Evolutionary conservation across 2,888 invertebrate genomes (phyloP).

Genomic region (Encarsia formosa): DNA sequence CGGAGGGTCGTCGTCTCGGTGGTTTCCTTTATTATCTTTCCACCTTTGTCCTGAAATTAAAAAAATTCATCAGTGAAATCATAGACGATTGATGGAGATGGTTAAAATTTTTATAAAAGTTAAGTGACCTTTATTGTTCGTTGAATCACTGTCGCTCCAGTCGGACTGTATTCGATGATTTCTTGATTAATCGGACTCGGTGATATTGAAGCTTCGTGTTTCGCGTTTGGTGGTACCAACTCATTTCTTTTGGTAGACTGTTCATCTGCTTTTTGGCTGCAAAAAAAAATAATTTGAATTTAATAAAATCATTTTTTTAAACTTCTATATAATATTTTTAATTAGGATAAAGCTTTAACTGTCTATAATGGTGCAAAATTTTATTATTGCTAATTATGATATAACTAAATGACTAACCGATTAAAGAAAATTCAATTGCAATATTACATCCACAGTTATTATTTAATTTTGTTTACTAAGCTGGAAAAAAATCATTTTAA

Average conservation of each 20-base stretch:
- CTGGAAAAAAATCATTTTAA: no score
- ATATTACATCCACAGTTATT: no score
- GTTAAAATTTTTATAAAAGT: no score
- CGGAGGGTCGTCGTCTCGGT: slow-evolving; percentile 56
- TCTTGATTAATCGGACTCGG: slow-evolving; percentile 9
- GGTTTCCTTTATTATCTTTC: slow-evolving; percentile 54
- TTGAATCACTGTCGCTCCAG: slow-evolving; percentile 20
- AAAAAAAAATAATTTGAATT: slow-evolving; percentile 7
- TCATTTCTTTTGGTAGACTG: slow-evolving; percentile 12
- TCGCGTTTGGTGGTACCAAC: slow-evolving; percentile 2
- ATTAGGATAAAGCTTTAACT: no score
- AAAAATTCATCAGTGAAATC: not conserved
- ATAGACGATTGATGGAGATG: not conserved
- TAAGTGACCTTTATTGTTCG: slow-evolving; percentile 19
- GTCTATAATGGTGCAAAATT: no score
- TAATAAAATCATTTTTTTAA: no score
- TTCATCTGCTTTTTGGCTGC: slow-evolving; percentile 19
- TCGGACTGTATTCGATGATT: slow-evolving; percentile 17
- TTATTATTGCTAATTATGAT: no score
- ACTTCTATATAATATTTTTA: no score
- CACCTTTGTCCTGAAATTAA: slow-evolving; percentile 43
- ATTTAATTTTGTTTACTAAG: no score
- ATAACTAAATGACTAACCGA: no score
- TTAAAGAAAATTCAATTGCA: no score
- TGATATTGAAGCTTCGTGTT: slow-evolving; percentile 6